phyloP scores from a whole-genome alignment of 2,113 vertebrate species.

The Balaeniceps rex region DNA sequence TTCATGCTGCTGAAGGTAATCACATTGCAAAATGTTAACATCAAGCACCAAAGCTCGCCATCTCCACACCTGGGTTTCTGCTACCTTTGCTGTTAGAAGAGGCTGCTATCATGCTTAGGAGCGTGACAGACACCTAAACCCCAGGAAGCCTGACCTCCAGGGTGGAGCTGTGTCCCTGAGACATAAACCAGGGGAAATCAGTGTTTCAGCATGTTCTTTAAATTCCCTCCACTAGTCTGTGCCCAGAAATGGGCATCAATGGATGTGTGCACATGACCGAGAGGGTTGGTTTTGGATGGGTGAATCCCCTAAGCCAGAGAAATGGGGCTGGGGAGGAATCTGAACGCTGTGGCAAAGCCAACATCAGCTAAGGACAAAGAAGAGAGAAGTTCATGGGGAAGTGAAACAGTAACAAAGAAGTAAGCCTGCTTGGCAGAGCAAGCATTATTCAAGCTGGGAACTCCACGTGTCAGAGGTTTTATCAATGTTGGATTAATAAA shows the following conservation, averaged over 20 bases:
- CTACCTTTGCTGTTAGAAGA: background rate
- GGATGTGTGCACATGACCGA: fast-evolving
- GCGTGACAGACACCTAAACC: background rate
- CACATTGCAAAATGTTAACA: background rate
- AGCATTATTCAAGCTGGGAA: background rate
- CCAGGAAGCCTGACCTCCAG: background rate
- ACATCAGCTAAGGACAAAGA: background rate
- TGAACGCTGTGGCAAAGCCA: background rate
- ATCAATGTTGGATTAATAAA: background rate
- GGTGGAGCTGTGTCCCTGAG: background rate
- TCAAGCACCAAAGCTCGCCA: background rate
- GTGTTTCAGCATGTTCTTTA: background rate
- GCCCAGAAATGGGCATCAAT: background rate
- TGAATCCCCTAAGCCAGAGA: background rate
- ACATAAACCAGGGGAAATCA: background rate
- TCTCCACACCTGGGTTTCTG: background rate
- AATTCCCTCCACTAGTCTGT: fast-evolving
- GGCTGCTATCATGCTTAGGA: background rate
- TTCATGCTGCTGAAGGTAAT: background rate
- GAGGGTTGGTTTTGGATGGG: background rate
- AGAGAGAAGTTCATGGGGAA: background rate
- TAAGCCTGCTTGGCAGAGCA: background rate
- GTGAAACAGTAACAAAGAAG: background rate
- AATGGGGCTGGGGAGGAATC: background rate
- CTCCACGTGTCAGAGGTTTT: background rate